phyloP scores from a whole-genome alignment of 2,113 vertebrate genomes.

The Rhinichthys klamathensis region DNA sequence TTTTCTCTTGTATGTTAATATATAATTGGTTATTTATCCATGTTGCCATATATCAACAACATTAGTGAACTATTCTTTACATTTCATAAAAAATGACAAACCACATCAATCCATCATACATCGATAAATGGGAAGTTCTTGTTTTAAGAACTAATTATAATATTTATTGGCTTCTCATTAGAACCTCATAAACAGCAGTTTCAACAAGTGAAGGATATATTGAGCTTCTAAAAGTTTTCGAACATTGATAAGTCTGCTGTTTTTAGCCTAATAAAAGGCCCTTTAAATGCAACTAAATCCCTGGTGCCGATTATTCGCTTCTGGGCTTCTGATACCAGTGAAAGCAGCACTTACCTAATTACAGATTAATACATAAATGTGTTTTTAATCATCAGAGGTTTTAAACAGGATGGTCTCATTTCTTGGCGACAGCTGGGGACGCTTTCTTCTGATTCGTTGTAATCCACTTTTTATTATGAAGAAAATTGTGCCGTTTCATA shows the following conservation, averaged over 20 bases:
- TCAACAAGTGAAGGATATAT: slow-evolving; percentile 58
- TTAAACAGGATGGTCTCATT: slow-evolving; percentile 87
- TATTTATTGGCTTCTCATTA: not conserved
- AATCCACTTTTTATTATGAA: slow-evolving; percentile 99
- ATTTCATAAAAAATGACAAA: not conserved
- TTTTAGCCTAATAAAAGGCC: not conserved
- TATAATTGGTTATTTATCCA: not conserved
- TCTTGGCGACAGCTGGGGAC: slow-evolving; percentile 97
- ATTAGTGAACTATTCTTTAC: not conserved
- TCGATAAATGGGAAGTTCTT: not conserved
- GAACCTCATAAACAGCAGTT: not conserved
- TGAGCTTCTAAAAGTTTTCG: slow-evolving; percentile 18
- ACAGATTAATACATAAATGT: slow-evolving; percentile 85
- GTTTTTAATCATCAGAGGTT: slow-evolving; percentile 85
- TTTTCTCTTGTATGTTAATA: too few species aligned
- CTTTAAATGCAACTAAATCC: slow-evolving; percentile 17
- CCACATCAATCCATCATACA: not conserved
- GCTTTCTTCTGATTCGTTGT: slow-evolving; percentile 92
- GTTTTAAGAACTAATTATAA: not conserved
- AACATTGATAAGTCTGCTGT: slow-evolving; percentile 23
- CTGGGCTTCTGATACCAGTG: not conserved
- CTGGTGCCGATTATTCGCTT: slow-evolving; percentile 5
- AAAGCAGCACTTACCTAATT: slow-evolving; percentile 64
- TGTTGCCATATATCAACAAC: not conserved
- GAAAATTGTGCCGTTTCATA: slow-evolving; percentile 88